Percentiles rank a stretch among this genome's conserved stretches.
Conservation (phyloP, 1,140 invertebrate genomes). For the Melipona quadrifasciata region DNA sequence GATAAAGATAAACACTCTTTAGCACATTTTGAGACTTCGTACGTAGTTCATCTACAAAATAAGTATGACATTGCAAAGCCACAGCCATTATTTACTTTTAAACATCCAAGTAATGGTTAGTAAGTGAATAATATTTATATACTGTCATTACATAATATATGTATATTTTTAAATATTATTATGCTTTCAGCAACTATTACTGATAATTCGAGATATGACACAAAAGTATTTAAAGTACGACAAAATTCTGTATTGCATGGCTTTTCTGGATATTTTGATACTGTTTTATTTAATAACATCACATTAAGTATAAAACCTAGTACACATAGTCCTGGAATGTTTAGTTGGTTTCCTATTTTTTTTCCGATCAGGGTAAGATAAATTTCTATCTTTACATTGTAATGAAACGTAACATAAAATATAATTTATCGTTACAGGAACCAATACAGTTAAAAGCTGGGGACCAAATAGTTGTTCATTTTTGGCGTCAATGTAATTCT, state of each 20-base stretch:
- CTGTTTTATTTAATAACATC: constrained; percentile 91
- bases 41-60: constrained; percentile 96
- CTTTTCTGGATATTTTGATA: constrained; percentile 97
- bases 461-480: constrained; percentile 89
- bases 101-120: constrained; percentile 90
- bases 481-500: constrained; percentile 91
- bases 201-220: constrained; percentile 90
- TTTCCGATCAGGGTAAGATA: constrained; percentile 91
- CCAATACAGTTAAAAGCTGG: constrained; percentile 88
- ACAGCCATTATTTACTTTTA: constrained; percentile 92
- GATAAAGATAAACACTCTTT: constrained; percentile 84
- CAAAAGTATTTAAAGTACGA: constrained; percentile 86
- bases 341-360: constrained; percentile 98
- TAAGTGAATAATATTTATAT: neutral
- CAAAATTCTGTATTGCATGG: constrained; percentile 93
- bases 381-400: neutral
- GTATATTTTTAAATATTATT: constrained; percentile 23
- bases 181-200: constrained; percentile 79
- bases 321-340: constrained; percentile 94
- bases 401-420: neutral
- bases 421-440: constrained; percentile 83
- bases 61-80: constrained; percentile 91
- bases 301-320: constrained; percentile 94
- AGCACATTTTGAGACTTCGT: constrained; percentile 91
- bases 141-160: neutral